Conservation (phyloP, 2,888 invertebrate species). For the Stictocephala bisonia region DNA sequence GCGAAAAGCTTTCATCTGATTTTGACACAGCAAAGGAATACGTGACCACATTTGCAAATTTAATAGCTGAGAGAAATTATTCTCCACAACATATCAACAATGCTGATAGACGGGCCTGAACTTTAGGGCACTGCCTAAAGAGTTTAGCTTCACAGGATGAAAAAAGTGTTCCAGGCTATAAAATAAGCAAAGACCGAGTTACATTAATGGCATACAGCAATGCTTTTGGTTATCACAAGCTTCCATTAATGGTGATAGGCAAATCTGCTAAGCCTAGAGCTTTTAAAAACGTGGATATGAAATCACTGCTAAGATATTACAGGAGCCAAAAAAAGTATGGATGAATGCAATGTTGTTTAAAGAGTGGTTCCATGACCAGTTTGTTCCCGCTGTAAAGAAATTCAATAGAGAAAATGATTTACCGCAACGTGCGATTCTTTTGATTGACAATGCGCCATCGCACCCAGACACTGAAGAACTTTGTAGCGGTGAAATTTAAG, state of each 20-base stretch:
- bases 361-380: constrained; percentile 50
- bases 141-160: constrained; percentile 53
- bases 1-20: constrained; percentile 52
- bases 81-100: constrained; percentile 56
- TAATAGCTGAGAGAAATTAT: constrained; percentile 1
- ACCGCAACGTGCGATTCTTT: neutral
- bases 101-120: constrained; percentile 58
- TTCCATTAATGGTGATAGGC: constrained; percentile 56
- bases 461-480: neutral
- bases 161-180: constrained; percentile 53
- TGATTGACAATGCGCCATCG: constrained; percentile 1
- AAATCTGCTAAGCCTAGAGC: constrained; percentile 56
- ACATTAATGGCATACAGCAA: constrained; percentile 57
- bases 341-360: constrained; percentile 54
- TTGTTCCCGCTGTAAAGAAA: neutral
- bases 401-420: neutral
- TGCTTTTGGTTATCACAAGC: constrained; percentile 38
- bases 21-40: constrained; percentile 49
- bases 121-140: constrained; percentile 56
- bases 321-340: constrained; percentile 55
- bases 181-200: constrained; percentile 57
- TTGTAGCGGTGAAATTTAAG: neutral
- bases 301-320: constrained; percentile 51
- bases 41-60: constrained; percentile 44
- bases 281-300: constrained; percentile 56